Base-by-base conservation (phyloP, 2,888 invertebrate species). In the Melanostoma scalare region DNA sequence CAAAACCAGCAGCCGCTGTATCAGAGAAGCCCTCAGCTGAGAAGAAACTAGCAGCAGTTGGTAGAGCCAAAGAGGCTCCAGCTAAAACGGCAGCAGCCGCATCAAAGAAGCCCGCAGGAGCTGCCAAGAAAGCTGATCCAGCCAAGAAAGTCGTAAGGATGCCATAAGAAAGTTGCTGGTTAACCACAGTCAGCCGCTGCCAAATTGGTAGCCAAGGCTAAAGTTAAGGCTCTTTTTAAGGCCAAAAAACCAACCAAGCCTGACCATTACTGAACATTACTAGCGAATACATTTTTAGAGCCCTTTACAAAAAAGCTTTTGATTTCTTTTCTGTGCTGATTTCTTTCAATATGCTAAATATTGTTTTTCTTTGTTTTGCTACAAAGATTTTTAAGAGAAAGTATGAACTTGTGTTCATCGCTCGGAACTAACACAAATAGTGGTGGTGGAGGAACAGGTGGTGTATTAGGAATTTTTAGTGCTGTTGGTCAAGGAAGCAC, bases 401-500 rank as follows among this genome's bases (percentile, higher is more conserved):
- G 89, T 89, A 91, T 91, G 91, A 91, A 91, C 89, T 90, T 91
- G 89, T 91, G 91, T 86, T 90, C 91, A 77, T 90, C 91, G 80
- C 88, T 89, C 81, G 90, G 91, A 87, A 90, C 90, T 86, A 85
- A 89, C 89, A 77, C 82, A 52, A 89, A 87, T 42, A 86, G 85
- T 81, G 87, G 87, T 87, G 87, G 85, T 68, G 85, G 85, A 52
- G 86, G 81, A 55, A 50, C 85, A 72, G 33, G 82, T 42, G 72
- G 85, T 3, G 81, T 78, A 31, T 71, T 86, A 78, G 85, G 85
- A 55, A 86, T 86, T 35, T 87, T 86, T 63, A 85, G 87, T 58
- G 63, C 63, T 38, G 85, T 86, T 58, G 86, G 87, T 68, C 87
- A 87, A 46, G 80, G 87, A 5, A 86, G 86, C 65, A 58, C 85